These are phyloP conservation scores for Perizoma flavofasciatum DNA, from an alignment of 2,888 invertebrate genomes.

Conservation along the genomic window DNA sequence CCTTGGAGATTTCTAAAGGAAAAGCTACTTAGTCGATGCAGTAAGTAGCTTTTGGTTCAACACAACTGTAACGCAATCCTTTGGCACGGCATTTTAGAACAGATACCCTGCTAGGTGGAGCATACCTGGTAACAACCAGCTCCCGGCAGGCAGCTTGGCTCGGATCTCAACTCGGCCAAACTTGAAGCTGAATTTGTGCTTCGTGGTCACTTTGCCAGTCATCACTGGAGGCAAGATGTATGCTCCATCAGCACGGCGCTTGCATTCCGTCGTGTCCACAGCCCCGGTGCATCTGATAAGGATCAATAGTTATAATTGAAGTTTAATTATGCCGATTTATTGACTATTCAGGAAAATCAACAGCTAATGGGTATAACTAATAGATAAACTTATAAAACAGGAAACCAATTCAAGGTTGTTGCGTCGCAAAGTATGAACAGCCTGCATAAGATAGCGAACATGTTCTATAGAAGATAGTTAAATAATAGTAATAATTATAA, in stretches of 20 bases:
- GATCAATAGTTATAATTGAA: neutral
- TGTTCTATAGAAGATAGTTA: too few relatives aligned
- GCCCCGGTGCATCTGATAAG: conserved; percentile 76
- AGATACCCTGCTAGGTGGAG: too few relatives aligned
- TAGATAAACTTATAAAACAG: conserved; percentile 13
- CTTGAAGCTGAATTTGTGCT: conserved; percentile 86
- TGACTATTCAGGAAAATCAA: neutral
- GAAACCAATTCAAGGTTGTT: too few relatives aligned
- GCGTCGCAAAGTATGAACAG: too few relatives aligned
- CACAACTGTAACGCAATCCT: too few relatives aligned
- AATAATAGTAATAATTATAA: too few relatives aligned
- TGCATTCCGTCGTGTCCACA: conserved; percentile 73
- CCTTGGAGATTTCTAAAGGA: too few relatives aligned
- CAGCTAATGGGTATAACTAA: neutral
- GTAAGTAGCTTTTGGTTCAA: too few relatives aligned
- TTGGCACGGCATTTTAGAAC: too few relatives aligned
- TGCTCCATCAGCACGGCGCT: conserved; percentile 69
- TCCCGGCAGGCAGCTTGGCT: conserved; percentile 89
- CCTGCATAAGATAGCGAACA: too few relatives aligned
- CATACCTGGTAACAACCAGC: conserved; percentile 90
- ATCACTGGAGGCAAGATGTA: conserved; percentile 88
- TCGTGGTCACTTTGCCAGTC: conserved; percentile 86
- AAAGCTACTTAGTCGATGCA: too few relatives aligned
- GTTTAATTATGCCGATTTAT: neutral
- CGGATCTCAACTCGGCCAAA: conserved; percentile 88